Base-by-base conservation (phyloP, 2,797 vertebrate genomes). In the Neopelma chrysocephalum region DNA sequence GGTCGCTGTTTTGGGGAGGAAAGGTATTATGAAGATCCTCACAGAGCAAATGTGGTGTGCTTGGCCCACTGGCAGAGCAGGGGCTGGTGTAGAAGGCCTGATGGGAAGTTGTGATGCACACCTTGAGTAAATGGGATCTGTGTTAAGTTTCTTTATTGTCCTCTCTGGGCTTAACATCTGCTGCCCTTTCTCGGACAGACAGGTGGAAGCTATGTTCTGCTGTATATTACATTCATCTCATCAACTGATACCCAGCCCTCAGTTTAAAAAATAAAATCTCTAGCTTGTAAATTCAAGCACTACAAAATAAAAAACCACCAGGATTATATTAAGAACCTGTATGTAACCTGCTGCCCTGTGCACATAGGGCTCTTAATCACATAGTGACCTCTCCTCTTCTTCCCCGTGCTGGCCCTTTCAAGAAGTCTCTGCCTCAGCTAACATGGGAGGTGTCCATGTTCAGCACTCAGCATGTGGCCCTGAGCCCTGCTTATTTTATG, bases 361-460 rank as follows among this genome's bases (percentile, higher is more conserved):
- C 29, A 23, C 2, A 1, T 10, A 62, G 18, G 20, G 12, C 21
- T 64, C 10, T 32, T n/a, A 25, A 32, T 26, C 2, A 23, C 32
- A 36, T 10, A 8, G 3, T 38, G 53, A 4, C 29, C 12, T 20
- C 48, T 66, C 34, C 9, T 50, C 32, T n/a, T 57, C 60, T 27
- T 21, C 21, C 34, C 50, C 9, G 2, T 9, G 11, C 53, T 90
- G 38, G 16, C 34, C 31, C 23, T 48, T 81, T 83, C 42, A 48
- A 23, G 20, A 26, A n/a, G 51, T 25, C 43, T 56, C 12, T 83
- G 22, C 12, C 61, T 61, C 26, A 60, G 53, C 34, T 61, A 64
- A 0, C 11, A 4, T 1, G 2, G 0, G 0, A 19, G n/a, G 4
- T 22, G 29, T 66, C 31, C 21, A 29, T 15, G 26, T 25, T 64